phyloP scores from a whole-genome alignment of 2,797 vertebrate species.

The Halcyon leucocephala region DNA sequence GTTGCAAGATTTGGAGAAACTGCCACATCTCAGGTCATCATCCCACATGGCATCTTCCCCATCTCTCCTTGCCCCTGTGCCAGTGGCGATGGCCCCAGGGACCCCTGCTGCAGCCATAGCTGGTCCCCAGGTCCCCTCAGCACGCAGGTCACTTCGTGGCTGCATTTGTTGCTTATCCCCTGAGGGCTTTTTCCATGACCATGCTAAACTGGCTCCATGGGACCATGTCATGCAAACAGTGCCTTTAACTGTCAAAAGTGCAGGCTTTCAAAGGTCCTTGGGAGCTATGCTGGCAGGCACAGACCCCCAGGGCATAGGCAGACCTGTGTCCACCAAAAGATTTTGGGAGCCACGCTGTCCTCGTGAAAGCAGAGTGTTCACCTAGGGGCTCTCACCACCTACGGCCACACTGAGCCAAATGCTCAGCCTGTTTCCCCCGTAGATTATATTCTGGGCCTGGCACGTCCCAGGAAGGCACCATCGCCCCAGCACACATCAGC shows the following conservation, averaged over 20 bases:
- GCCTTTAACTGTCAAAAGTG: neutral
- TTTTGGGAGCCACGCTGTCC: neutral
- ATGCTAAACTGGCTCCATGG: accelerated
- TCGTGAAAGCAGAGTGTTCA: neutral
- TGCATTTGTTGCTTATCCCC: neutral
- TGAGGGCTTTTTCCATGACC: neutral
- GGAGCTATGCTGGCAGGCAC: neutral
- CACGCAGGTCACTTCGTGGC: accelerated
- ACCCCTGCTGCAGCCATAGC: neutral
- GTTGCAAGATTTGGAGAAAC: neutral
- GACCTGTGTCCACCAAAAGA: neutral
- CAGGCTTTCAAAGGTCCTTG: neutral
- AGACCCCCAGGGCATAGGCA: neutral
- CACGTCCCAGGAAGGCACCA: neutral
- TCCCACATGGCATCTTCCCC: accelerated
- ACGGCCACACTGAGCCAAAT: accelerated
- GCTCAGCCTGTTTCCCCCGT: neutral
- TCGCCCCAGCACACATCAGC: accelerated
- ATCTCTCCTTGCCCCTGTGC: neutral
- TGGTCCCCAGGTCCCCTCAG: accelerated
- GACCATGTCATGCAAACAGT: accelerated
- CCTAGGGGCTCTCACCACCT: neutral
- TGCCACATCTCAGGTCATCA: neutral
- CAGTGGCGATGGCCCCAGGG: neutral
- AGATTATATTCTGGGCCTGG: neutral